Base-by-base conservation (phyloP, 2,113 vertebrate species). In the Cercopithecus mona region DNA sequence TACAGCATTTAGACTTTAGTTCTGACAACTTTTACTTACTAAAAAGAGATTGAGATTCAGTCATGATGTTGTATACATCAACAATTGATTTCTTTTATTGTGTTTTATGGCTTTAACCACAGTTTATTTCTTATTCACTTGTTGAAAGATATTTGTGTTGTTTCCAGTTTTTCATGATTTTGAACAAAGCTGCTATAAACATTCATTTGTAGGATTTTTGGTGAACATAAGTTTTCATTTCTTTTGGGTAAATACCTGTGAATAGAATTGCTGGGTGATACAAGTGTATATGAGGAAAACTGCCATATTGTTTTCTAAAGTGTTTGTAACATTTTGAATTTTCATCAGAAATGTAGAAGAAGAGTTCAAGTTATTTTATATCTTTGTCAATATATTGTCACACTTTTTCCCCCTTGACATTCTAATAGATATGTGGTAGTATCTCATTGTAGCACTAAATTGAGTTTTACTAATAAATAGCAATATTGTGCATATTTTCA, bases 21-120 rank as follows among this genome's bases (percentile, higher is more conserved):
- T 93, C 68, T 91, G 43, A 76, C 35, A 48, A 52, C 61, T 38
- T 93, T 90, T 61, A 43, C 13, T 88, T 70, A 25, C 9, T 32
- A 40, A 35, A 12, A 79, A 84, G 9, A 61, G 82, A 55, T 5
- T 66, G 32, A 68, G 48, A 50, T 50, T 68, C 17, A 68, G 75
- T 45, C 25, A n/a, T 45, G 8, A 38, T 61, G 18, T 86, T 50
- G 35, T 18, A 76, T 55, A 25, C 18, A 45, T 87, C 22, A 61
- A 27, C 17, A 59, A 3, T 23, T 82, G 57, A 68, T 81, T 79
- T 14, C 14, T 93, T 87, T 76, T 90, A 52, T 86, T 81, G 23
- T 23, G 17, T 45, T 27, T 3, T 27, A 35, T 87, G 17, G 23
- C 2, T 93, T 88, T 90, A 59, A 35, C 6, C 27, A 68, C 17